phyloP scores from a whole-genome alignment of 2,113 vertebrate species.

The Arizona elegans region DNA sequence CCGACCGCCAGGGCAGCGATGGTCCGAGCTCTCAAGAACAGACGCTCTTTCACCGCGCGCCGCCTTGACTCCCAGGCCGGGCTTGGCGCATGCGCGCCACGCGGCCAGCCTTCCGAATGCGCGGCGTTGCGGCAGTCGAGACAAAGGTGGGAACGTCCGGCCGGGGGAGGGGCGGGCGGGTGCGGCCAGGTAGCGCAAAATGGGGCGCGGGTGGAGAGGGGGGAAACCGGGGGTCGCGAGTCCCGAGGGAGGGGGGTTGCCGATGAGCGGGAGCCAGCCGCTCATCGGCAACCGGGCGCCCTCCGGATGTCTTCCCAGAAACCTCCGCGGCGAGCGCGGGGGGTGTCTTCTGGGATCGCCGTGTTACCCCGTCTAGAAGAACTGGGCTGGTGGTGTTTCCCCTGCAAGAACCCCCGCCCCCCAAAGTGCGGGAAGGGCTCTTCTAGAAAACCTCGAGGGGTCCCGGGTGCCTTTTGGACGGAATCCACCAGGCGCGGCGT shows the following conservation, averaged over 20 bases:
- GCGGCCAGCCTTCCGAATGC: background rate
- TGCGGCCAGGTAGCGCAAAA: background rate
- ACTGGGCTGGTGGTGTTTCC: too few relatives aligned
- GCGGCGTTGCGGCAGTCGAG: background rate
- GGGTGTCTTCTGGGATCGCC: background rate
- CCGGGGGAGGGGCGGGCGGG: background rate
- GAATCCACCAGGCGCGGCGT: too few relatives aligned
- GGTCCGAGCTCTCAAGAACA: background rate
- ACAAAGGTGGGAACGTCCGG: background rate
- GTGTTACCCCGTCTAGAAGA: too few relatives aligned
- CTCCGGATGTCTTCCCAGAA: background rate
- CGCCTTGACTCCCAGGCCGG: background rate
- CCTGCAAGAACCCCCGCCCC: too few relatives aligned
- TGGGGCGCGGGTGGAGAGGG: background rate
- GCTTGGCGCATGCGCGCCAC: background rate
- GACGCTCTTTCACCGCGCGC: too few relatives aligned
- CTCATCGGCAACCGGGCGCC: background rate
- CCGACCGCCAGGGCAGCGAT: background rate
- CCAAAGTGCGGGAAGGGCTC: too few relatives aligned
- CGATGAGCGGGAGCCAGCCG: background rate
- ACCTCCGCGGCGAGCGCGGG: background rate
- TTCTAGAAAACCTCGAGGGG: too few relatives aligned
- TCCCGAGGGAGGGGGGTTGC: background rate
- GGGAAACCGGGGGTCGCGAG: accelerated
- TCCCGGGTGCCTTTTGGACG: too few relatives aligned